A percentile compares a stretch with the other conserved stretches of the same genome.
Evolutionary conservation across 2,113 vertebrate species (phyloP).

Genomic region (Bagarius yarrelli): DNA sequence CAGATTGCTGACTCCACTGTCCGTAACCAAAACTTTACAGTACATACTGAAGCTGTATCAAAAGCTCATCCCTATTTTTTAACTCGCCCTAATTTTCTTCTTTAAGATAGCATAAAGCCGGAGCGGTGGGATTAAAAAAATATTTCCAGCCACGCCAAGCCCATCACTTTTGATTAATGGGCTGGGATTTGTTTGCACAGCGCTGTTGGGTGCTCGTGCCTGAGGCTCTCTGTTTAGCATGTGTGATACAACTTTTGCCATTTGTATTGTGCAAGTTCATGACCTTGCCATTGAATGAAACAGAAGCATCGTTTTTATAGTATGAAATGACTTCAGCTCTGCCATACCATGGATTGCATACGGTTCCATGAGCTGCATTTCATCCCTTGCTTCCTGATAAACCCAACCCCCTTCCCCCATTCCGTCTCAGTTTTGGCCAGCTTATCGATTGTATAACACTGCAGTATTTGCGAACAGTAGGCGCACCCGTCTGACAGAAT

Average conservation of each 20-base stretch:
- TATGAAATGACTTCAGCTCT: slow-evolving; percentile 65
- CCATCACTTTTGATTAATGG: slow-evolving; percentile 10
- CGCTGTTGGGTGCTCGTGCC: not conserved
- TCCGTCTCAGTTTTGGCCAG: not conserved
- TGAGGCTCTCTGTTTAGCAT: not conserved
- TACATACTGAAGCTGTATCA: not conserved
- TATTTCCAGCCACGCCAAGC: not conserved
- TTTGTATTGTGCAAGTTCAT: slow-evolving; percentile 21
- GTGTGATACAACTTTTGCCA: slow-evolving; percentile 21
- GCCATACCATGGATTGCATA: slow-evolving; percentile 51
- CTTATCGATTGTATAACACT: slow-evolving; percentile 26
- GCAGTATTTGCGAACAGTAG: slow-evolving; percentile 21
- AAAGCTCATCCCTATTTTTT: not conserved
- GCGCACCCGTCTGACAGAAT: slow-evolving; percentile 9
- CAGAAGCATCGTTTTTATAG: slow-evolving; percentile 58
- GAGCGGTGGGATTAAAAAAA: not conserved
- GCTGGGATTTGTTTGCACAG: not conserved
- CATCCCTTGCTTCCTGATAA: slow-evolving; percentile 24
- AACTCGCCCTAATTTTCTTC: not conserved
- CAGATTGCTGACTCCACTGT: not conserved
- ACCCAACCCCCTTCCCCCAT: slow-evolving; percentile 27
- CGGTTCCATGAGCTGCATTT: slow-evolving; percentile 42
- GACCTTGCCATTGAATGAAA: slow-evolving; percentile 64
- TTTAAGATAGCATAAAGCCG: not conserved
- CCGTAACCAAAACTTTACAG: not conserved